These are phyloP conservation scores for Aspidiotus rigidus DNA, from an alignment of 2,888 invertebrate species.

Conservation along the genomic window DNA sequence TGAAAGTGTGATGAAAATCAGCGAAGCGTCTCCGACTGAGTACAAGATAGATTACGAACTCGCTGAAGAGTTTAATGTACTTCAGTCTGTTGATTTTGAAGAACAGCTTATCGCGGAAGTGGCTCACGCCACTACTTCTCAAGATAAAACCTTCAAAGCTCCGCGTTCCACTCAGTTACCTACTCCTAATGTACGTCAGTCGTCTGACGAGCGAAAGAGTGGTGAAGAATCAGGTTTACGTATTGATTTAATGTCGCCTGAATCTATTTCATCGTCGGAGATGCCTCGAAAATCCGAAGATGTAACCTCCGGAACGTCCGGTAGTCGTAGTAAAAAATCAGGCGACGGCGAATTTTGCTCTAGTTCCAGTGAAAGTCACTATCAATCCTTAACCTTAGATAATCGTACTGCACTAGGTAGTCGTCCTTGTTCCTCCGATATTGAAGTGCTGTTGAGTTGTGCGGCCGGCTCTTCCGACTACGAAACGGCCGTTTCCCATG, in stretches of 20 bases:
- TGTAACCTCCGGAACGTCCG: background rate
- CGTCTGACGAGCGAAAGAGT: conserved; percentile 8
- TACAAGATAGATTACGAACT: conserved; percentile 24
- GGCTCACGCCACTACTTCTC: background rate
- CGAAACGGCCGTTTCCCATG: conserved; percentile 68
- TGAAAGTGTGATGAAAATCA: conserved; percentile 18
- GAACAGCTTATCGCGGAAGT: conserved; percentile 19
- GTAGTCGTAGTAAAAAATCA: background rate
- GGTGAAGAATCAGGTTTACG: conserved; percentile 11
- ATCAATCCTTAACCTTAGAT: conserved; percentile 71
- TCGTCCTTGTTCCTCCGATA: conserved; percentile 75
- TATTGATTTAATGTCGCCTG: background rate
- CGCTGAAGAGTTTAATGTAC: conserved; percentile 23
- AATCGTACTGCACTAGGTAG: conserved; percentile 52
- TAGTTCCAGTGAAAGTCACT: conserved; percentile 80
- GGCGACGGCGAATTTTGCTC: conserved; percentile 44
- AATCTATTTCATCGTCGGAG: background rate
- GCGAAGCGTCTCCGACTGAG: conserved; percentile 26
- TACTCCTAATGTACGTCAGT: background rate
- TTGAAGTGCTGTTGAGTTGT: conserved; percentile 57
- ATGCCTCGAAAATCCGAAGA: background rate
- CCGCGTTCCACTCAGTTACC: conserved; percentile 9
- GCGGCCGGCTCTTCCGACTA: conserved; percentile 55
- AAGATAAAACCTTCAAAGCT: background rate
- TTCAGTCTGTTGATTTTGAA: conserved; percentile 24